Conservation (phyloP, 2,888 invertebrate genomes). For the Amiota communis region DNA sequence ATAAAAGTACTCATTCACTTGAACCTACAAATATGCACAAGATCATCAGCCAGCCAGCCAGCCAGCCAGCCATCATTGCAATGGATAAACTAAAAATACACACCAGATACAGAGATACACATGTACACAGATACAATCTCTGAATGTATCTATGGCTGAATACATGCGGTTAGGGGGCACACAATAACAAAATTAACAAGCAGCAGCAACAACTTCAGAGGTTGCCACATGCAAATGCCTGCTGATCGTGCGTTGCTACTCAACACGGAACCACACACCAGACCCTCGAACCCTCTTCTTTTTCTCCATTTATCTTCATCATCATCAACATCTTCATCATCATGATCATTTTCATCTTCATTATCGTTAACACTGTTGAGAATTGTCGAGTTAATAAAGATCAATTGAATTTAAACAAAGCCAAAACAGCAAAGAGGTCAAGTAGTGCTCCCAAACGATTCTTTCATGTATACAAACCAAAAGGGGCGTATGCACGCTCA, state of each 20-base stretch:
- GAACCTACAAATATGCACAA: not conserved
- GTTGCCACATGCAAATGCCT: constrained; percentile 4
- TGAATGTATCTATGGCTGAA: not conserved
- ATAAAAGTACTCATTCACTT: constrained; percentile 8
- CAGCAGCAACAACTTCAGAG: no score
- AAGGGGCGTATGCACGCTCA: no score
- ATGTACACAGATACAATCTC: not conserved
- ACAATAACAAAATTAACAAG: not conserved
- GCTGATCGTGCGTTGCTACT: not conserved
- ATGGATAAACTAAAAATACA: not conserved
- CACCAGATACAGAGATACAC: not conserved
- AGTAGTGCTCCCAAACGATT: constrained; percentile 38
- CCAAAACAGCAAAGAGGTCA: constrained; percentile 44
- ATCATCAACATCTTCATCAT: not conserved
- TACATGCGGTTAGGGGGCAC: not conserved
- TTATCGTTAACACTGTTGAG: constrained; percentile 13
- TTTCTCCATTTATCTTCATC: not conserved
- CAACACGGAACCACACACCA: no score
- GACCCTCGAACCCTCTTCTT: no score
- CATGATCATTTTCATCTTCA: not conserved
- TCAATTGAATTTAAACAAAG: constrained; percentile 67
- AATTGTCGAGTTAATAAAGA: constrained; percentile 57
- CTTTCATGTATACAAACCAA: no score
- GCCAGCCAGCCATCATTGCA: not conserved
- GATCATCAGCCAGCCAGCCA: no score